Evolutionary conservation across 2,888 invertebrate genomes (phyloP), one percentile per base, ranked within the genome.

Genomic region (Nemurella pictetii): DNA sequence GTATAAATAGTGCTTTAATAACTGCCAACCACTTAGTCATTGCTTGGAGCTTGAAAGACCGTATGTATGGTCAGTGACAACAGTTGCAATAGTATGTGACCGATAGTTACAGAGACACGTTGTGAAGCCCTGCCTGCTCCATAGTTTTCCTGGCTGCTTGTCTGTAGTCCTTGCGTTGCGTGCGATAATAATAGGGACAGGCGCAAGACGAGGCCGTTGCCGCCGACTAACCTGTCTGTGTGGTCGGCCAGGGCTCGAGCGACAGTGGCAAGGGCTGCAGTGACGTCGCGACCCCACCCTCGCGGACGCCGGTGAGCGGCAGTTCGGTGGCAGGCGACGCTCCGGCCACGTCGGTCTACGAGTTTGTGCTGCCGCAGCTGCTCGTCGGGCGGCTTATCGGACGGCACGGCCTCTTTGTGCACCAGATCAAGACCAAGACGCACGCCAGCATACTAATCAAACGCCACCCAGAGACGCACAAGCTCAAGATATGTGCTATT

Each of bases 371-470:
- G 89, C 94, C 95, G 75, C 94, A 94, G 89, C 91, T 92, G 85
- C 91, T 97, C 87, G 96, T 97, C 85, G 98, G 98, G 26, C 94
- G 95, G 85, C 92, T 98, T 87, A 98, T 98, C 90, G 98, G 98
- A 74, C 94, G 94, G 88, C 94, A 94, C 88, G 97, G 97, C 77
- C 91, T 93, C 74, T 95, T 95, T 90, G 94, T 98, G n/a, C 94
- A 95, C 87, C 93, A 93, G 88, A 95, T 97, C 87, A 96, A 96
- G 90, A 91, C 93, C 35, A 94, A 94, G 89, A 95, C 97, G 0
- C 94, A 95, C 87, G 96, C 97, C 27, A 94, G 93, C 89, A 94
- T 98, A 83, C 91, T 94, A 87, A 93, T 98, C n/a, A 94, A 94
- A 89, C 93, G 94, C 89, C 96, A 96, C 91, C 95, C 95, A 20